Percentiles rank a stretch among this genome's conserved stretches.
Conservation (phyloP, 1,140 invertebrate species). For the Zaprionus nigranus region DNA sequence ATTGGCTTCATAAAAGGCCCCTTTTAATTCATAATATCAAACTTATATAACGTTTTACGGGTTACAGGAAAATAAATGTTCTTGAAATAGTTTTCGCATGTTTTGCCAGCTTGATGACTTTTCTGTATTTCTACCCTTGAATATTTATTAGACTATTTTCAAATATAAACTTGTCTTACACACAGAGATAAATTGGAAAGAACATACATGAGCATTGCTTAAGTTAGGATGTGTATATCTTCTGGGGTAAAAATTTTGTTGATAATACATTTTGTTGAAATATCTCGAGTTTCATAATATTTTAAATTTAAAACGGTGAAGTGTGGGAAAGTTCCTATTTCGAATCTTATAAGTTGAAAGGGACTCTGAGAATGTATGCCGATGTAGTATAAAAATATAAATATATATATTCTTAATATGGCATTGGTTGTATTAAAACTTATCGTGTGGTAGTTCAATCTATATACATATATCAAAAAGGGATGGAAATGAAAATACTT, state of each 20-base stretch:
- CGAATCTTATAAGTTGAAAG: too few relatives aligned
- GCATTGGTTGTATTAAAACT: too few relatives aligned
- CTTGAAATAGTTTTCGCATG: not conserved
- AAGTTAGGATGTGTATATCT: not conserved
- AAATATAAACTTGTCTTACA: not conserved
- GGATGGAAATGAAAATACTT: too few relatives aligned
- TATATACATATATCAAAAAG: too few relatives aligned
- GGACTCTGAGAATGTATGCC: too few relatives aligned
- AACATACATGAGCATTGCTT: not conserved
- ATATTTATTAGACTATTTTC: not conserved
- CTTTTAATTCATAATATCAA: not conserved
- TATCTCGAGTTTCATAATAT: not conserved
- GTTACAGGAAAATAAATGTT: not conserved
- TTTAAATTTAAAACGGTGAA: not conserved
- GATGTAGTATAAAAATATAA: too few relatives aligned
- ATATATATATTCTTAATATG: too few relatives aligned
- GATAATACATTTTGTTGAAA: not conserved
- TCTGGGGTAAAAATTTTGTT: not conserved
- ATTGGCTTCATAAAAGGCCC: too few relatives aligned
- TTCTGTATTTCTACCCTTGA: not conserved
- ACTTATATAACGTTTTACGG: not conserved
- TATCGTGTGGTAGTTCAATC: too few relatives aligned
- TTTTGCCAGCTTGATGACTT: too few relatives aligned
- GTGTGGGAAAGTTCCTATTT: not conserved
- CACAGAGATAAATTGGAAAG: not conserved